Conservation (phyloP, 1,140 invertebrate species). For the Neotoxoptera formosana region DNA sequence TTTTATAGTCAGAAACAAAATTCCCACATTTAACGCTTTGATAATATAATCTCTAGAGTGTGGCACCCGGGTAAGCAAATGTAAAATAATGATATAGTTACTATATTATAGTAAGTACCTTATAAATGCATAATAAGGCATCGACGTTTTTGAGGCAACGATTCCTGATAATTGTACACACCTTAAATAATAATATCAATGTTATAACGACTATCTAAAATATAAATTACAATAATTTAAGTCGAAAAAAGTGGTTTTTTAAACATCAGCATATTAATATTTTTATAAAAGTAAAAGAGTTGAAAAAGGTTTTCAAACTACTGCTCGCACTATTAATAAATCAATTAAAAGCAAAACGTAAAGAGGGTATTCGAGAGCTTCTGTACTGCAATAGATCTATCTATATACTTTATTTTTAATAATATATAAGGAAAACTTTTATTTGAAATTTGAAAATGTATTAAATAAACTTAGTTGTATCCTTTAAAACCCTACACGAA, state of each 20-base stretch:
- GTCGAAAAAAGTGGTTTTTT: background rate
- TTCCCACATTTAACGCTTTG: too few species aligned
- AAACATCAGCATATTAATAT: background rate
- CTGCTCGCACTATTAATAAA: background rate
- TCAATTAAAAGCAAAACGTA: background rate
- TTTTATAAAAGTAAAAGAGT: background rate
- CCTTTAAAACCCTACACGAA: background rate
- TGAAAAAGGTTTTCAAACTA: background rate
- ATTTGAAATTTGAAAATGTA: conserved; percentile 6
- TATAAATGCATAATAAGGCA: too few species aligned
- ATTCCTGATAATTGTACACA: too few species aligned
- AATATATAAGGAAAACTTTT: background rate
- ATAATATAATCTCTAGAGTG: too few species aligned
- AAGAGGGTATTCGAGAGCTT: background rate
- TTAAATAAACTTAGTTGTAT: background rate
- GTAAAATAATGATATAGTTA: too few species aligned
- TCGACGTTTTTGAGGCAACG: too few species aligned
- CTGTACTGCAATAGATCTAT: background rate
- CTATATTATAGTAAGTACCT: too few species aligned
- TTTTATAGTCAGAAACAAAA: too few species aligned
- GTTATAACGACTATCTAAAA: background rate
- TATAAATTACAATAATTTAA: background rate
- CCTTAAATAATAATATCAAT: too few species aligned
- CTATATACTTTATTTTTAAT: background rate
- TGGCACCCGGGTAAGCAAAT: too few species aligned